Percentiles rank a stretch among this genome's conserved stretches.
Evolutionary conservation across 1,140 invertebrate genomes (phyloP).

Genomic region (Glossosoma conforme): DNA sequence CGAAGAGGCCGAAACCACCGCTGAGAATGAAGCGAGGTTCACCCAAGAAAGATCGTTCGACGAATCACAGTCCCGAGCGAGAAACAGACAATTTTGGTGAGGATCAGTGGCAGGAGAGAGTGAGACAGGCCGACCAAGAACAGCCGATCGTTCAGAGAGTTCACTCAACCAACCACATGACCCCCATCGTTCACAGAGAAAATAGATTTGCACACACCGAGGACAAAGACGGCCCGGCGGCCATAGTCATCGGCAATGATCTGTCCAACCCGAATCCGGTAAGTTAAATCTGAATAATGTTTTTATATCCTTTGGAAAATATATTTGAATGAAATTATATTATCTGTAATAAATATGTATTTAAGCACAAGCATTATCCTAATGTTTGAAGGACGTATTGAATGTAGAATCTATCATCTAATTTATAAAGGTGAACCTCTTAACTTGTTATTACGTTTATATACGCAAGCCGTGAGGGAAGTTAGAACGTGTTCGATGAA

Average conservation of each 20-base stretch:
- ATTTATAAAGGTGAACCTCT: too few relatives aligned
- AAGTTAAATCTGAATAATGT: conserved; percentile 35
- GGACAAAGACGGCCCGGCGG: conserved; percentile 40
- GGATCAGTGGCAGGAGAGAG: conserved; percentile 44
- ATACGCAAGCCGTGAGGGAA: too few relatives aligned
- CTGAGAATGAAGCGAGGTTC: conserved; percentile 70
- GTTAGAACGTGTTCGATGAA: too few relatives aligned
- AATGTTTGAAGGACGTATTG: too few relatives aligned
- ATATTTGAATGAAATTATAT: too few relatives aligned
- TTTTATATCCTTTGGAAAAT: background rate
- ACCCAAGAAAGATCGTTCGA: conserved; percentile 65
- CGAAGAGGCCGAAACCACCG: conserved; percentile 84
- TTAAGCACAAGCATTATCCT: too few relatives aligned
- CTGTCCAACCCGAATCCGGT: conserved; percentile 63
- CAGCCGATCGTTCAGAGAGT: conserved; percentile 29
- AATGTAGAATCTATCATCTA: too few relatives aligned
- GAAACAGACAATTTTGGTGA: conserved; percentile 36
- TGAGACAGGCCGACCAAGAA: conserved; percentile 46
- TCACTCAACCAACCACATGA: conserved; percentile 13
- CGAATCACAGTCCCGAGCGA: conserved; percentile 39
- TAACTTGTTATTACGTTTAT: too few relatives aligned
- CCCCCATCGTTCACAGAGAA: conserved; percentile 23
- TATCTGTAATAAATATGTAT: too few relatives aligned
- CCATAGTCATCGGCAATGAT: conserved; percentile 66
- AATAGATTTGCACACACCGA: conserved; percentile 23